phyloP scores from a whole-genome alignment of 2,888 invertebrate genomes.

The Hylaea fasciaria region DNA sequence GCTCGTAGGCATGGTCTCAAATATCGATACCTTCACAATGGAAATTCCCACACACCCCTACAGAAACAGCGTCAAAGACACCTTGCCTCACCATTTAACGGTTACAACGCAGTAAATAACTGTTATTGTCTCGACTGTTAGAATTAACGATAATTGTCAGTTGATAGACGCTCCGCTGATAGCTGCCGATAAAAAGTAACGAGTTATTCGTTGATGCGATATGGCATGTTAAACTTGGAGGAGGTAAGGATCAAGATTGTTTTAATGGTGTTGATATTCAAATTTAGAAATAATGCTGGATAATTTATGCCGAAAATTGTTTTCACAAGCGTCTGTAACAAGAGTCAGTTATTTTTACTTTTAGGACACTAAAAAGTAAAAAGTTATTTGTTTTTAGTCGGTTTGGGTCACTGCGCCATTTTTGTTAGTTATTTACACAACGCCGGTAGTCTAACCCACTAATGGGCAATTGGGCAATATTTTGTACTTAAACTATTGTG shows the following conservation, averaged over 20 bases:
- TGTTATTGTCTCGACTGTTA: constrained; percentile 72
- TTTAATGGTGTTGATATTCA: neutral
- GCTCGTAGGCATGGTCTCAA: neutral
- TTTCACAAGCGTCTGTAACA: too few species aligned
- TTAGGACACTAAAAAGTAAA: too few species aligned
- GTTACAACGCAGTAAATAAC: constrained; percentile 72
- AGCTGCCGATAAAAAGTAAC: constrained; percentile 44
- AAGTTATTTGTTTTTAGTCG: too few species aligned
- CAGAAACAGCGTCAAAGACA: constrained; percentile 56
- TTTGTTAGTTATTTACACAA: too few species aligned
- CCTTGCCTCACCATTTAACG: constrained; percentile 68
- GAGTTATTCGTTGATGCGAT: constrained; percentile 13
- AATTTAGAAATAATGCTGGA: neutral
- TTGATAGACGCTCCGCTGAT: constrained; percentile 61
- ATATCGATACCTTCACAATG: constrained; percentile 14
- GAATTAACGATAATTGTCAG: constrained; percentile 72
- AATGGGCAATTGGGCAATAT: too few species aligned
- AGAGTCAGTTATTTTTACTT: too few species aligned
- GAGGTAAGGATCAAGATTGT: constrained; percentile 11
- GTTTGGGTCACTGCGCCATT: too few species aligned
- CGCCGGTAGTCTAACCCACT: too few species aligned
- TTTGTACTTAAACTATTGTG: too few species aligned
- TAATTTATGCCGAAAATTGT: neutral
- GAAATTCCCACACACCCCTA: constrained; percentile 35
- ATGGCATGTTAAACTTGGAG: constrained; percentile 8